Conservation (phyloP, 2,797 vertebrate genomes). For the Myotis planiceps region DNA sequence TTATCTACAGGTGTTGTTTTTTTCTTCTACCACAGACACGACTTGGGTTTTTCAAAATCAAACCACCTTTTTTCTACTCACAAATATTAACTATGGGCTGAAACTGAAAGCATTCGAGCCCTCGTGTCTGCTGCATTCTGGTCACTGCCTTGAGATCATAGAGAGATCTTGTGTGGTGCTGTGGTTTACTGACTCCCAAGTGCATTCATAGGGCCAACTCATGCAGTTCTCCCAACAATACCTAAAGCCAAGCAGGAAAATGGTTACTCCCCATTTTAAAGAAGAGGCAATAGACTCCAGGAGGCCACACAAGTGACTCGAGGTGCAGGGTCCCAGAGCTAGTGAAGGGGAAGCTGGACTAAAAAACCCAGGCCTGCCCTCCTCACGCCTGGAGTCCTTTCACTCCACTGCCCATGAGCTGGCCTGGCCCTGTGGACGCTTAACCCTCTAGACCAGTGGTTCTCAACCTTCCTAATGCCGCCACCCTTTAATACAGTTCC, state of each 20-base stretch:
- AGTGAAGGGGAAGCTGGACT: not conserved
- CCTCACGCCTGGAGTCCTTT: not conserved
- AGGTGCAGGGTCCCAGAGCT: not conserved
- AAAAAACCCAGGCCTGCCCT: not conserved
- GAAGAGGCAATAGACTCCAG: not conserved
- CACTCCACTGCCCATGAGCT: not conserved
- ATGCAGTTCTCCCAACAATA: not conserved
- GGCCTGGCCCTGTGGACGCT: not conserved
- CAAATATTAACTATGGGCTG: not conserved
- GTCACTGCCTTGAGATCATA: not conserved
- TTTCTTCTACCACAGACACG: not conserved
- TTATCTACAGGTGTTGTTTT: not conserved
- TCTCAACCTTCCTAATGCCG: no score
- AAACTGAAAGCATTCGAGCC: not conserved
- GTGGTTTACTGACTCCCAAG: not conserved
- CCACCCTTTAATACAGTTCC: no score
- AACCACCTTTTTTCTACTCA: not conserved
- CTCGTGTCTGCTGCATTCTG: not conserved
- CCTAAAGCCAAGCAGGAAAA: not conserved
- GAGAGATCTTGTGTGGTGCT: not conserved
- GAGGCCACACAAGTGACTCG: not conserved
- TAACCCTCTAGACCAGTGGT: not conserved
- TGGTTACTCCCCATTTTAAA: not conserved
- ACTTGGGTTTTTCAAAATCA: not conserved
- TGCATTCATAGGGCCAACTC: not conserved